Evolutionary conservation across 2,113 vertebrate species (phyloP).

Genomic region (Sinocyclocheilus maitianheensis): DNA sequence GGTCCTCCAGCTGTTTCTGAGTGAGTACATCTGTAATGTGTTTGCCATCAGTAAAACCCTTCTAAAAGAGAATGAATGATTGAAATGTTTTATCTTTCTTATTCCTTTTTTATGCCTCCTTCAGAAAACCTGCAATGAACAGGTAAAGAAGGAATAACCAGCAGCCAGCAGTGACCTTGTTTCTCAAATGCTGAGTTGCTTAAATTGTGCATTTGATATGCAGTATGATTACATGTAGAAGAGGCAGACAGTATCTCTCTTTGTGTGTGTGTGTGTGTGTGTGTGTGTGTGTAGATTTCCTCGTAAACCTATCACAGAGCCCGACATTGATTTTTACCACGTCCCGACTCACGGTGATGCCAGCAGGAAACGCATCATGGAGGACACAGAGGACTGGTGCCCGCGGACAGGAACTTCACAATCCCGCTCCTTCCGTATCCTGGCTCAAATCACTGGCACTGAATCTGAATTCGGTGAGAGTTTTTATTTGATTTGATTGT

Average conservation of each 20-base stretch:
- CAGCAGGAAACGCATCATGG: conserved; percentile 92
- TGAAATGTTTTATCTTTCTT: not conserved
- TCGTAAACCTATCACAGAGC: conserved; percentile 87
- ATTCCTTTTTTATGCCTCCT: conserved; percentile 3
- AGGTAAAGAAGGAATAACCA: not conserved
- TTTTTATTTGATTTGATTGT: not conserved
- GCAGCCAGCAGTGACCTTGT: not conserved
- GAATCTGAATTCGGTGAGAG: conserved; percentile 68
- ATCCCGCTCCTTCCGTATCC: conserved; percentile 95
- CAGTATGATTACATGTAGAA: not conserved
- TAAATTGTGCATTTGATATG: not conserved
- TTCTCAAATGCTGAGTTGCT: not conserved
- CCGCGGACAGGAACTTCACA: conserved; percentile 91
- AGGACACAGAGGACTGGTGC: conserved; percentile 96
- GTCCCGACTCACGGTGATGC: conserved; percentile 87
- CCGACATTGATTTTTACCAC: conserved; percentile 91
- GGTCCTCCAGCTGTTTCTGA: not conserved
- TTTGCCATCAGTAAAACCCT: not conserved
- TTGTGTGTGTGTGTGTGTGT: not conserved
- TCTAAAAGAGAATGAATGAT: not conserved
- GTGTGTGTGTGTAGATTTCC: conserved; percentile 73
- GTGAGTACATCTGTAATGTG: conserved; percentile 25
- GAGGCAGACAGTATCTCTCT: not conserved
- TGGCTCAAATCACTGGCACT: conserved; percentile 95
- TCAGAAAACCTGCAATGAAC: not conserved